Evolutionary conservation across 2,113 vertebrate species (phyloP).

Genomic region (Lethenteron reissneri): DNA sequence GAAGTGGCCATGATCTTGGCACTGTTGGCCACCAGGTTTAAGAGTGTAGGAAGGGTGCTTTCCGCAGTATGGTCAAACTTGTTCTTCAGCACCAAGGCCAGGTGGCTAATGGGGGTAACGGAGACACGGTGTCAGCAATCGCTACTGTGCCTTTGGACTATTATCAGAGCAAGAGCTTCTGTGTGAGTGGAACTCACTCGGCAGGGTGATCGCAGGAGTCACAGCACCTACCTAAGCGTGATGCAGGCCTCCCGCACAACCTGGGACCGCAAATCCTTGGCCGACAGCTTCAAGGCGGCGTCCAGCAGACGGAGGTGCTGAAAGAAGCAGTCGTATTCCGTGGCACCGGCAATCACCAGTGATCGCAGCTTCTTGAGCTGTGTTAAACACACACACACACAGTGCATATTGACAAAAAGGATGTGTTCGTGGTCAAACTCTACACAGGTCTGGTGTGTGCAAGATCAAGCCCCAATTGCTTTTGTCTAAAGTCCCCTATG

Average conservation of each 20-base stretch:
- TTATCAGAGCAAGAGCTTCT: too few species aligned
- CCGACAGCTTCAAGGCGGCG: constrained; percentile 81
- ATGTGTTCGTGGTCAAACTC: neutral
- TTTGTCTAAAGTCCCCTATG: neutral
- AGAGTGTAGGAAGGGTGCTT: constrained; percentile 80
- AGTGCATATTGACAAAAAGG: neutral
- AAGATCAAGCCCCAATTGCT: too few species aligned
- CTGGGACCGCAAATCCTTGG: constrained; percentile 83
- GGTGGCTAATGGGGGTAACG: constrained; percentile 26
- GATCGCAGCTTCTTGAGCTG: constrained; percentile 85
- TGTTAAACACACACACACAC: too few species aligned
- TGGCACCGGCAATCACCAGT: constrained; percentile 60
- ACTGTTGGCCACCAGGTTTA: constrained; percentile 94
- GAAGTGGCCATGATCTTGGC: constrained; percentile 97
- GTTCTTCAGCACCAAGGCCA: constrained; percentile 65
- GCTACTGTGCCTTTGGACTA: too few species aligned
- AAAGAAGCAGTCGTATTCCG: constrained; percentile 73
- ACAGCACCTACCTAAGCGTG: constrained; percentile 72
- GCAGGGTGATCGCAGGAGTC: neutral
- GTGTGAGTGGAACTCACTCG: too few species aligned
- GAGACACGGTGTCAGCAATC: too few species aligned
- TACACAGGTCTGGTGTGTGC: too few species aligned
- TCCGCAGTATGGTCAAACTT: constrained; percentile 95
- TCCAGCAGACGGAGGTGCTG: constrained; percentile 78
- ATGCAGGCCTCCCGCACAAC: constrained; percentile 91